phyloP scores from a whole-genome alignment of 2,888 invertebrate genomes.

The Lasioglossum vierecki region DNA sequence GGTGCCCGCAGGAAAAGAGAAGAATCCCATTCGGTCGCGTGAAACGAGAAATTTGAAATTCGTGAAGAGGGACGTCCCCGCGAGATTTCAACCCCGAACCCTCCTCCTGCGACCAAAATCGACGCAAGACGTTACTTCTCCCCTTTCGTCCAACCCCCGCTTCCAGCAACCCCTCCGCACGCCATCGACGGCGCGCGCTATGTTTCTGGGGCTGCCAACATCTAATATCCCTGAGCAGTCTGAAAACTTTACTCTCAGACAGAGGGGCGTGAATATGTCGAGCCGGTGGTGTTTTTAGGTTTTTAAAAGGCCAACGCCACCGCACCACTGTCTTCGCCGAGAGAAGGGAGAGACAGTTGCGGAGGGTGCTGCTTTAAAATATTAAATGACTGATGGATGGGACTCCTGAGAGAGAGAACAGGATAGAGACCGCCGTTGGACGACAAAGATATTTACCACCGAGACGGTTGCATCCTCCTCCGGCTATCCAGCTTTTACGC shows the following conservation, averaged over 20 bases:
- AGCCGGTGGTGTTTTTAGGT: conserved; percentile 77
- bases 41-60: conserved; percentile 73
- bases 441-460: conserved; percentile 40
- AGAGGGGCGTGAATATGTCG: conserved; percentile 72
- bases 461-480: conserved; percentile 39
- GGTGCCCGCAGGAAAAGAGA: conserved; percentile 64
- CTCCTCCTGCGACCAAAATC: conserved; percentile 47
- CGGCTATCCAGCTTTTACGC: conserved; percentile 37
- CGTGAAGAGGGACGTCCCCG: conserved; percentile 57
- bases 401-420: conserved; percentile 76
- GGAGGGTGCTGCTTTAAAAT: conserved; percentile 79
- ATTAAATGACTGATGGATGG: conserved; percentile 83
- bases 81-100: conserved; percentile 57
- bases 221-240: conserved; percentile 77
- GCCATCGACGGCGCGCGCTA: neutral
- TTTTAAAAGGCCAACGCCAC: conserved; percentile 76
- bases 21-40: conserved; percentile 68
- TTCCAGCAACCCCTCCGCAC: neutral
- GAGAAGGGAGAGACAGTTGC: conserved; percentile 57
- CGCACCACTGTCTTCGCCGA: conserved; percentile 47
- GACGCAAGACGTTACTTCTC: conserved; percentile 57
- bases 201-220: conserved; percentile 25
- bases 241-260: conserved; percentile 76
- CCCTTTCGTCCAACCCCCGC: neutral
- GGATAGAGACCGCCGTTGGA: conserved; percentile 52